Evolutionary conservation across 2,888 invertebrate species (phyloP).

Genomic region (Muschampia plurimacula): DNA sequence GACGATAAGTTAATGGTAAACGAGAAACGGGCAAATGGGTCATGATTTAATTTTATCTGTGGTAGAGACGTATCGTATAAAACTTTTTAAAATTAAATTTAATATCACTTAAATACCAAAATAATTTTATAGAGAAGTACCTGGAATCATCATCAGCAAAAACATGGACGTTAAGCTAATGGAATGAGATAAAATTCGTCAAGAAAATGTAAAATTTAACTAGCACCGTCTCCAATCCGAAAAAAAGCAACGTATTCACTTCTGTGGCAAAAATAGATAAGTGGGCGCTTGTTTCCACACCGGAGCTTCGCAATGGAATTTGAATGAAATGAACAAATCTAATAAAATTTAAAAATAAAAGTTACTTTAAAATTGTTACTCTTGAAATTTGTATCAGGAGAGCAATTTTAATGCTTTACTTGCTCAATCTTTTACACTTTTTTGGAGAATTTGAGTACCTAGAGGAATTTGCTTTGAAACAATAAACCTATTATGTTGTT

Average conservation of each 20-base stretch:
- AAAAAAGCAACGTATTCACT: conserved; percentile 23
- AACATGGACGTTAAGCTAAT: not conserved
- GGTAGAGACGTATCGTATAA: too few relatives aligned
- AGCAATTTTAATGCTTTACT: not conserved
- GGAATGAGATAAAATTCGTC: not conserved
- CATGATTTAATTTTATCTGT: too few relatives aligned
- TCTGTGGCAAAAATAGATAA: conserved; percentile 24
- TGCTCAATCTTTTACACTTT: not conserved
- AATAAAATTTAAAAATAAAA: not conserved
- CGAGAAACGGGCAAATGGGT: too few relatives aligned
- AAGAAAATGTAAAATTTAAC: not conserved
- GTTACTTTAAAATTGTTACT: not conserved
- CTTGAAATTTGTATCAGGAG: not conserved
- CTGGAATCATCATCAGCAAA: too few relatives aligned
- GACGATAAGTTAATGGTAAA: too few relatives aligned
- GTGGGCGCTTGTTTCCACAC: conserved; percentile 11
- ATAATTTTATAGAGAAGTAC: too few relatives aligned
- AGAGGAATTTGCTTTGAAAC: too few relatives aligned
- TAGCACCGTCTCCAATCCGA: not conserved
- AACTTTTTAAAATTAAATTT: too few relatives aligned
- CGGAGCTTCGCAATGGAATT: conserved; percentile 9
- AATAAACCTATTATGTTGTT: too few relatives aligned
- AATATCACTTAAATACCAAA: too few relatives aligned
- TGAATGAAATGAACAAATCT: conserved; percentile 8
- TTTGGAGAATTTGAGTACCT: too few relatives aligned